Evolutionary conservation across 2,888 invertebrate genomes (phyloP).

Genomic region (Melanostoma mellinum): DNA sequence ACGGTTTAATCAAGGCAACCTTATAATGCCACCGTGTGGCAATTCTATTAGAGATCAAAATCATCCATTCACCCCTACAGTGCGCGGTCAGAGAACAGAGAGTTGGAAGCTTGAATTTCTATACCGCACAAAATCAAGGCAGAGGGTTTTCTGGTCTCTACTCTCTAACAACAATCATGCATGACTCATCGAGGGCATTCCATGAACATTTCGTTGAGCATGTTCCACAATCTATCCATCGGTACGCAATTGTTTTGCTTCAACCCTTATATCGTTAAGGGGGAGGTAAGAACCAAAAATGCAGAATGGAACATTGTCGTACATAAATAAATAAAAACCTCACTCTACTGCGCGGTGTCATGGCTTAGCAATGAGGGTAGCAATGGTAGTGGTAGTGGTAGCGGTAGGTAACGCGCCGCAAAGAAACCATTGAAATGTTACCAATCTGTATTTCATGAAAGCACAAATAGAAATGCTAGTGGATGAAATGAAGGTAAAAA

Average conservation of each 20-base stretch:
- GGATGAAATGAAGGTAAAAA: constrained; percentile 35
- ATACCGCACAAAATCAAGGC: background rate
- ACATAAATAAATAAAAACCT: constrained; percentile 57
- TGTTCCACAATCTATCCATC: constrained; percentile 38
- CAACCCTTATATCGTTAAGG: constrained; percentile 44
- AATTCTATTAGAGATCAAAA: constrained; percentile 55
- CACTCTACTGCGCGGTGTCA: background rate
- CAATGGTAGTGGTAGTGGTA: constrained; percentile 25
- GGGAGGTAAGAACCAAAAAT: background rate
- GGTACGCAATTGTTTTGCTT: constrained; percentile 57
- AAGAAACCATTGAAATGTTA: constrained; percentile 58
- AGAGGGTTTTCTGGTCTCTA: background rate
- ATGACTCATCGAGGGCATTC: constrained; percentile 55
- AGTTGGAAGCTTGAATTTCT: constrained; percentile 2
- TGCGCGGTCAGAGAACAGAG: constrained; percentile 2
- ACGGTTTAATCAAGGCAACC: constrained; percentile 39
- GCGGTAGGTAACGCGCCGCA: constrained; percentile 29
- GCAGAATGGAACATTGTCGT: constrained; percentile 36
- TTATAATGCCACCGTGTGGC: constrained; percentile 32
- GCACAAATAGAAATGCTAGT: constrained; percentile 28
- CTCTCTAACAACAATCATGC: background rate
- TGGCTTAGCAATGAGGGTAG: constrained; percentile 45
- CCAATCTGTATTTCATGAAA: constrained; percentile 37
- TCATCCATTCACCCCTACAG: constrained; percentile 40
- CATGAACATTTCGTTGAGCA: constrained; percentile 3